phyloP scores from a whole-genome alignment of 2,888 invertebrate genomes.

The Dryomyza anilis region DNA sequence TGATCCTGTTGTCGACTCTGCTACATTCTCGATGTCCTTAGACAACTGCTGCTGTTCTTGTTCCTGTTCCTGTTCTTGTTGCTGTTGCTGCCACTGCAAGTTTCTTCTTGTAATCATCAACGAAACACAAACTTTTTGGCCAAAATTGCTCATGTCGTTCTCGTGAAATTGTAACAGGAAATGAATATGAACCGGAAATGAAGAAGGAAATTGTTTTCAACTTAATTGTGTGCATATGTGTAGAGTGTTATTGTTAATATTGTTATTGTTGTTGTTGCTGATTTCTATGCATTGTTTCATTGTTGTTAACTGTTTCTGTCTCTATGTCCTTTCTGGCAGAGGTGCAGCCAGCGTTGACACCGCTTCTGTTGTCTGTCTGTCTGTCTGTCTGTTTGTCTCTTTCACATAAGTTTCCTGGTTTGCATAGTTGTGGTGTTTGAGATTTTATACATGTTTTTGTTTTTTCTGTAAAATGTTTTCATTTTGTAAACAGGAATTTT shows the following conservation, averaged over 20 bases:
- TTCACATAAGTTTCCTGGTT: not conserved
- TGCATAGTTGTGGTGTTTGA: not conserved
- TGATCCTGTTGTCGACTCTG: not conserved
- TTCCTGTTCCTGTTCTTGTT: not conserved
- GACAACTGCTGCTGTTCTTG: not conserved
- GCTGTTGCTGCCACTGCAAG: not conserved
- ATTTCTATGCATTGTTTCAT: too few species aligned
- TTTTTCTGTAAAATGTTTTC: too few species aligned
- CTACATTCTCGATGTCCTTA: not conserved
- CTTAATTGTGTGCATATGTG: constrained; percentile 21
- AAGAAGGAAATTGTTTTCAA: constrained; percentile 25
- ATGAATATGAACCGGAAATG: constrained; percentile 25
- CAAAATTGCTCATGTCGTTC: constrained; percentile 18
- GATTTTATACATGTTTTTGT: not conserved
- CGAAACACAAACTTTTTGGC: constrained; percentile 11
- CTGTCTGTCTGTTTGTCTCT: not conserved
- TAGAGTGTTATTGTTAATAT: not conserved
- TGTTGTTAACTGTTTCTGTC: too few species aligned
- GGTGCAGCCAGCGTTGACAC: too few species aligned
- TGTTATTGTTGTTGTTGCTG: not conserved
- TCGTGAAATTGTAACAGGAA: constrained; percentile 22
- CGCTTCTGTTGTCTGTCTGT: not conserved
- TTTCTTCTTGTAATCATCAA: constrained; percentile 2
- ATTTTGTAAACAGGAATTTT: too few species aligned
- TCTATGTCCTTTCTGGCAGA: too few species aligned